Evolutionary conservation across 2,797 vertebrate species (phyloP).

Genomic region (Pangasius sanitwongsei): DNA sequence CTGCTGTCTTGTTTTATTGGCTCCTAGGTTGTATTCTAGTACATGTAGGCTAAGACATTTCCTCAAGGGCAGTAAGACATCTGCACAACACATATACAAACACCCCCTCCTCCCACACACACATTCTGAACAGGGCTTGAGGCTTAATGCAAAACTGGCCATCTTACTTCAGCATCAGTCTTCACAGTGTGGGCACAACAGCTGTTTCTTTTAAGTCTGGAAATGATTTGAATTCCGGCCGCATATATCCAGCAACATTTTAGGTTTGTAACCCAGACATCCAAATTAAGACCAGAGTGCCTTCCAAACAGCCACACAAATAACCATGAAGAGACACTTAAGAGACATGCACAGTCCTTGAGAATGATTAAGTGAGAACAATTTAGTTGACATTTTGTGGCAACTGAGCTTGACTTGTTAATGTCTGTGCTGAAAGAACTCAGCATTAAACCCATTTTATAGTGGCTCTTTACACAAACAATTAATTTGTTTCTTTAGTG

Average conservation of each 20-base stretch:
- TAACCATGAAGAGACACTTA: constrained; percentile 32
- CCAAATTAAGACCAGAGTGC: constrained; percentile 63
- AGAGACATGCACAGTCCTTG: constrained; percentile 38
- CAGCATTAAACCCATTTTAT: constrained; percentile 18
- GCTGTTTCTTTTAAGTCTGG: constrained; percentile 75
- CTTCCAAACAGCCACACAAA: constrained; percentile 60
- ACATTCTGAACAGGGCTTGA: constrained; percentile 65
- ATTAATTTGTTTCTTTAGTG: constrained; percentile 1
- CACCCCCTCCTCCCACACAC: constrained; percentile 31
- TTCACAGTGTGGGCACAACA: constrained; percentile 72
- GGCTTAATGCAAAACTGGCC: constrained; percentile 72
- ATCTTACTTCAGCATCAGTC: constrained; percentile 71
- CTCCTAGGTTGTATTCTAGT: constrained; percentile 19
- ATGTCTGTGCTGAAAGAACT: constrained; percentile 27
- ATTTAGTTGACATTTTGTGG: constrained; percentile 39
- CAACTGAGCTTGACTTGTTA: constrained; percentile 32
- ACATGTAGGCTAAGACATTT: constrained; percentile 43
- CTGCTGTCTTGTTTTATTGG: constrained; percentile 14
- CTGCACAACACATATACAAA: constrained; percentile 45
- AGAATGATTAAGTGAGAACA: constrained; percentile 47
- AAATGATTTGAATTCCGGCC: constrained; percentile 74
- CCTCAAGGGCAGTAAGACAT: constrained; percentile 68
- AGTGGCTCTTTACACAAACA: constrained; percentile 9
- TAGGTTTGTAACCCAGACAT: constrained; percentile 58
- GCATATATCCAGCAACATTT: constrained; percentile 72